Conservation (phyloP, 2,113 vertebrate species). For the Condylura cristata region DNA sequence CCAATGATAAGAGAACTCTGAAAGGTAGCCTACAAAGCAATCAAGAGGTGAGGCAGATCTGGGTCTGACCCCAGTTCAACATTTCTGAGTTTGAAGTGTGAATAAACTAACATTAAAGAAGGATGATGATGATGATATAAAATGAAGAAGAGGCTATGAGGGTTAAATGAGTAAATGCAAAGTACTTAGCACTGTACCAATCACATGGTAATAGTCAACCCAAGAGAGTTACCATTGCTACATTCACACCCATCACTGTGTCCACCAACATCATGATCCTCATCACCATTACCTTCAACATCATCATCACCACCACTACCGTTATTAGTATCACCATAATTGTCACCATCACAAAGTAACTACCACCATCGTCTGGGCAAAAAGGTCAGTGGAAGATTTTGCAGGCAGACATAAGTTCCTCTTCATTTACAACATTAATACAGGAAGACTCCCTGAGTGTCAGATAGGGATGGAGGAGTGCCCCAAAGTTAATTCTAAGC, state of each 20-base stretch:
- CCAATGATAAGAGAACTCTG: fast-evolving
- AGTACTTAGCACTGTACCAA: background rate
- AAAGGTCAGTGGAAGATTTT: background rate
- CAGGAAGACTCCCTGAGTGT: background rate
- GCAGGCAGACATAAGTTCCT: background rate
- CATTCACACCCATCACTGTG: fast-evolving
- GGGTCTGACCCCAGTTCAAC: background rate
- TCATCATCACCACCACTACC: background rate
- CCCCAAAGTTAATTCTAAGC: background rate
- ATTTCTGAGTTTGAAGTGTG: background rate
- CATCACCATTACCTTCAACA: too few relatives aligned
- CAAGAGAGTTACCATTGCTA: background rate
- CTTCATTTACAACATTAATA: background rate
- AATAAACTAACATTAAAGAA: background rate
- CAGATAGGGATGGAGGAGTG: background rate
- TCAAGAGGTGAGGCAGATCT: background rate
- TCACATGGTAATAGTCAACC: background rate
- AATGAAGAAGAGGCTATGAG: background rate
- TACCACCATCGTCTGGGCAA: background rate
- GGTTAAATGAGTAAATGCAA: background rate
- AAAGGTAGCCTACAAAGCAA: background rate
- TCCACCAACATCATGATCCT: background rate
- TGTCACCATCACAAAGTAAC: too few relatives aligned
- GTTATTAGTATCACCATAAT: background rate
- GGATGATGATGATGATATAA: background rate